Evolutionary conservation across 2,888 invertebrate genomes (phyloP).

Genomic region (Euclidia mi): DNA sequence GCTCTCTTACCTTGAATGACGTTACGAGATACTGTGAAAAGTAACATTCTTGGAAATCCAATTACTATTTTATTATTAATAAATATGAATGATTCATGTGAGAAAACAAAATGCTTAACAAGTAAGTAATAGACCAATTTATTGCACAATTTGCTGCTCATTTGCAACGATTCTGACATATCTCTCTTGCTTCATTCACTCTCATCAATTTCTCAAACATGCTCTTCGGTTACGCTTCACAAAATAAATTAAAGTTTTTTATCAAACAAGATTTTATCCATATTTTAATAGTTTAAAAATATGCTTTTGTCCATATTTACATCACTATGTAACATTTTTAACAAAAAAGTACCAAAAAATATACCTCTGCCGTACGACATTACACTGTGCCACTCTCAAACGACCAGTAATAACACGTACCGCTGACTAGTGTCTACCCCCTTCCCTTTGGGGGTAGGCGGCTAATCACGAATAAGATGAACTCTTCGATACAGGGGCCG

Average conservation of each 20-base stretch:
- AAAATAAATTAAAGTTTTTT: too few relatives aligned
- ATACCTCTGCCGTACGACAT: constrained; percentile 1
- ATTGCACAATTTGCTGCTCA: neutral
- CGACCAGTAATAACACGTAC: too few relatives aligned
- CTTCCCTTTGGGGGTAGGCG: constrained; percentile 3
- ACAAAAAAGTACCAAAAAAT: too few relatives aligned
- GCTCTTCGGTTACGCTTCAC: too few relatives aligned
- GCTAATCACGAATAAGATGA: constrained; percentile 30
- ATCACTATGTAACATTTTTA: too few relatives aligned
- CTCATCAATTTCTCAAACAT: neutral
- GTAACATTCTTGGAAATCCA: neutral
- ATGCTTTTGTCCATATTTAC: too few relatives aligned
- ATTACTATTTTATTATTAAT: neutral
- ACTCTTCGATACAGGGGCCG: constrained; percentile 20
- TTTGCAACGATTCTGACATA: too few relatives aligned
- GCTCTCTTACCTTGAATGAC: too few relatives aligned
- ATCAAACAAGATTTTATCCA: too few relatives aligned
- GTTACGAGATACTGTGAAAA: too few relatives aligned
- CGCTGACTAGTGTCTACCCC: constrained; percentile 45
- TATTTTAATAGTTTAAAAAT: too few relatives aligned
- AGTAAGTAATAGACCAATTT: neutral
- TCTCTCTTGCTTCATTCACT: too few relatives aligned
- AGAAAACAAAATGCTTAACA: neutral
- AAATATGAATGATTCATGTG: constrained; percentile 1
- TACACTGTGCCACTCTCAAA: constrained; percentile 8